Evolutionary conservation across 2,113 vertebrate species (phyloP), one percentile per base, ranked within the genome.

Genomic region (Phodopus roborovskii): DNA sequence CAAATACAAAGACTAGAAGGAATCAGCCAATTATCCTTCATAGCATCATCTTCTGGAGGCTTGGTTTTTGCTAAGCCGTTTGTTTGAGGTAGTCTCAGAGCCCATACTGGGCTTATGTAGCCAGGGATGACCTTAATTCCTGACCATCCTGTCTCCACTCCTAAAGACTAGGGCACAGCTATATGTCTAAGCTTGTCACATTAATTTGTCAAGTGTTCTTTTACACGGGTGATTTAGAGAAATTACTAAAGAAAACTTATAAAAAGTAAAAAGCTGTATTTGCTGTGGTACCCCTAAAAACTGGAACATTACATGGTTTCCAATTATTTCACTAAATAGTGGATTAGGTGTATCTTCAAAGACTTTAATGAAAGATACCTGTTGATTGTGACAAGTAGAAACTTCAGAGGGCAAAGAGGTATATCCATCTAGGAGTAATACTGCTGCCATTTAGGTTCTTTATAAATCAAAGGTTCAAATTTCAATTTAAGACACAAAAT

Each of bases 361-460:
- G 83, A 90, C 70, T 74, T 79, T 92, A 0, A 58, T 91, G 0
- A 64, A 68, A 89, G 66, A 83, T 75, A 97, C 92, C 88, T 97
- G 95, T 95, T 97, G 97, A 96, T 13, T 85, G 50, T 42, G 53
- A 91, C 77, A 92, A 88, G 75, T 0, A 93, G 30, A 90, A 87
- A 96, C 86, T 83, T 75, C 45, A 36, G 22, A 16, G 17, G 22
- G 26, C 1, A 16, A 36, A 78, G 28, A 42, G 62, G 11, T 79
- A 90, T 36, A 90, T 36, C 13, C 53, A 39, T 39, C 36, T 78
- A 81, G 75, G 39, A 94, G 42, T 75, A 90, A 50, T 17, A 86
- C 0, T 26, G 39, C 73, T 88, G 56, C 15, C 58, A 87, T 24
- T 82, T 88, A 93, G 96, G 77, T 87, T 82, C 33, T 86, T 91